Evolutionary conservation across 2,888 invertebrate species (phyloP).

Genomic region (Epirrita christyi): DNA sequence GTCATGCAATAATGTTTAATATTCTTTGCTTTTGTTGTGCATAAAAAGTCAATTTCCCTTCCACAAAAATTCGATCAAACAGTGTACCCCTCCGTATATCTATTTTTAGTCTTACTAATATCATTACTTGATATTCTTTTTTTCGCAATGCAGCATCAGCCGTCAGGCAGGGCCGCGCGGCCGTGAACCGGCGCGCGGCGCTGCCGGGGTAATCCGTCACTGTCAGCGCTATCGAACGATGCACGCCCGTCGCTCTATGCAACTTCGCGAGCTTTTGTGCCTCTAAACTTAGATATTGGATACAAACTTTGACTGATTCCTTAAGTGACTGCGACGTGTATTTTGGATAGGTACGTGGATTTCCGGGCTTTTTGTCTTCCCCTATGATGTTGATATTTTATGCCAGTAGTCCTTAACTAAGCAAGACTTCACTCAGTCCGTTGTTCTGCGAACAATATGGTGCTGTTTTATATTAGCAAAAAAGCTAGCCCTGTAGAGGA

Average conservation of each 20-base stretch:
- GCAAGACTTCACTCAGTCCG: neutral
- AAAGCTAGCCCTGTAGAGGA: no score
- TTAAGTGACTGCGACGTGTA: conserved; percentile 58
- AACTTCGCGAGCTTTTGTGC: conserved; percentile 32
- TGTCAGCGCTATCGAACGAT: conserved; percentile 77
- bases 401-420: neutral
- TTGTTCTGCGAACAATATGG: neutral
- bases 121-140: conserved; percentile 25
- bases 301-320: conserved; percentile 77
- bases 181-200: conserved; percentile 74
- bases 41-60: no score
- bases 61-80: neutral
- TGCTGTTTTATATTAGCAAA: neutral
- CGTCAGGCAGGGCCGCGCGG: conserved; percentile 53
- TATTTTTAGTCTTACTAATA: conserved; percentile 16
- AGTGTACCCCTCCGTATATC: conserved; percentile 1
- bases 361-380: conserved; percentile 24
- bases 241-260: conserved; percentile 57
- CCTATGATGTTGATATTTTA: conserved; percentile 33
- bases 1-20: no score
- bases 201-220: conserved; percentile 76
- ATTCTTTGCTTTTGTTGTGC: no score
- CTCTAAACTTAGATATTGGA: conserved; percentile 55
- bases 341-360: conserved; percentile 44
- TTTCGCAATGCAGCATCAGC: conserved; percentile 43